These are phyloP conservation scores for Osmerus mordax DNA, from an alignment of 2,113 vertebrate genomes.

Conservation along the genomic window DNA sequence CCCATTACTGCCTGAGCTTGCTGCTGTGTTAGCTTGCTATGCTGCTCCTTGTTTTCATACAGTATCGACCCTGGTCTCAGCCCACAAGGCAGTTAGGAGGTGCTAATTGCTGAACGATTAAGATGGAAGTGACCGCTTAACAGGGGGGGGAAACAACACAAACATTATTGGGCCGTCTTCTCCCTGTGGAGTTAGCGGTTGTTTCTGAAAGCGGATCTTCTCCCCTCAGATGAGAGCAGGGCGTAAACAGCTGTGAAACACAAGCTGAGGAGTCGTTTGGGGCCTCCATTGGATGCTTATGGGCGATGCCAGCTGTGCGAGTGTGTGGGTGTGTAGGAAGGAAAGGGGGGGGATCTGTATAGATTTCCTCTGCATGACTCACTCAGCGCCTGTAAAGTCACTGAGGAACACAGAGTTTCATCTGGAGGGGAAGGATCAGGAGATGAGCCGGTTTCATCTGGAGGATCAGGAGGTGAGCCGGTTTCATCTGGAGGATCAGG, in stretches of 20 bases:
- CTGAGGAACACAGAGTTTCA: no score
- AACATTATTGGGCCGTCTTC: background rate
- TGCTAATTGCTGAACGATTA: background rate
- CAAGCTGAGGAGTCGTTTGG: background rate
- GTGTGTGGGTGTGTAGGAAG: no score
- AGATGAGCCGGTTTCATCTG: no score
- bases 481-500: no score
- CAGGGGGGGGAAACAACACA: no score
- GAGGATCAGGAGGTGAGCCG: no score
- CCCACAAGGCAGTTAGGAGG: background rate
- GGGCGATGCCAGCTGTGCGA: no score
- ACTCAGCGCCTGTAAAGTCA: no score
- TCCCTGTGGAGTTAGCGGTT: background rate
- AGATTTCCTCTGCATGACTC: no score
- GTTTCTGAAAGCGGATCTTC: background rate
- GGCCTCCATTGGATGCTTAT: no score
- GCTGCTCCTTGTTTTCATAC: constrained; percentile 19
- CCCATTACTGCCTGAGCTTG: background rate
- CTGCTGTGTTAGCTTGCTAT: background rate
- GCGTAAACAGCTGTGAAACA: background rate
- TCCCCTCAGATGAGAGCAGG: constrained; percentile 1
- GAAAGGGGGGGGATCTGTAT: no score
- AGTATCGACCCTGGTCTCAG: background rate
- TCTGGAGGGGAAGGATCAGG: no score
- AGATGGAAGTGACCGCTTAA: background rate